Evolutionary conservation across 2,888 invertebrate species (phyloP).

Genomic region (Melinaea marsaeus): DNA sequence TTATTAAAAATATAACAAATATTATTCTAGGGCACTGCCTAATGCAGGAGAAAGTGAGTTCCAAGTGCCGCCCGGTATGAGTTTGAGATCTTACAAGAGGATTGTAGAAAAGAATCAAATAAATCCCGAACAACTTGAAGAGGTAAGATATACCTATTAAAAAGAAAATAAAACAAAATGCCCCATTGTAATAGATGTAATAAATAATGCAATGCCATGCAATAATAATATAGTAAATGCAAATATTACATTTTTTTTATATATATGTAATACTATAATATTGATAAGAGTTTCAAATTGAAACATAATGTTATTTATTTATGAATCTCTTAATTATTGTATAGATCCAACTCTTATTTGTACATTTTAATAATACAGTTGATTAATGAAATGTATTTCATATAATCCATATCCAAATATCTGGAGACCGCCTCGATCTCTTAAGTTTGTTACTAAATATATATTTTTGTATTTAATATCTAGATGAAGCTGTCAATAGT

Average conservation of each 20-base stretch:
- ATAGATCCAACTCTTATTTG: too few relatives aligned
- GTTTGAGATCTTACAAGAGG: conserved; percentile 85
- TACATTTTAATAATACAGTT: too few relatives aligned
- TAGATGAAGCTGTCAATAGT: conserved; percentile 78
- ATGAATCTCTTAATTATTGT: too few relatives aligned
- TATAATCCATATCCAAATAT: too few relatives aligned
- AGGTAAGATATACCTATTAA: conserved; percentile 62
- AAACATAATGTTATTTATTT: too few relatives aligned
- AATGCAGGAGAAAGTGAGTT: conserved; percentile 72
- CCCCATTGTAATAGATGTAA: not conserved
- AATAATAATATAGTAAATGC: too few relatives aligned
- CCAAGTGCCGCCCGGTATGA: conserved; percentile 86
- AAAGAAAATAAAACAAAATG: not conserved
- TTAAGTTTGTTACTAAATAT: too few relatives aligned
- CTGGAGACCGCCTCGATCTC: too few relatives aligned
- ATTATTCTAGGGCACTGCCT: conserved; percentile 62
- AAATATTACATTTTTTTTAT: too few relatives aligned
- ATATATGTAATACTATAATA: too few relatives aligned
- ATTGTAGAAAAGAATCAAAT: conserved; percentile 84
- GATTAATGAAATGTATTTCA: too few relatives aligned
- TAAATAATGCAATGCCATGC: not conserved
- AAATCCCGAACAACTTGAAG: conserved; percentile 89
- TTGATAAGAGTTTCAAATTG: too few relatives aligned
- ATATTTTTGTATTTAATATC: conserved; percentile 6
- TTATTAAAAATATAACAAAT: conserved; percentile 10